Percentiles rank a stretch among this genome's conserved stretches.
These are phyloP conservation scores for Macrobrachium rosenbergii DNA, from an alignment of 1,140 invertebrate species.

Conservation along the genomic window DNA sequence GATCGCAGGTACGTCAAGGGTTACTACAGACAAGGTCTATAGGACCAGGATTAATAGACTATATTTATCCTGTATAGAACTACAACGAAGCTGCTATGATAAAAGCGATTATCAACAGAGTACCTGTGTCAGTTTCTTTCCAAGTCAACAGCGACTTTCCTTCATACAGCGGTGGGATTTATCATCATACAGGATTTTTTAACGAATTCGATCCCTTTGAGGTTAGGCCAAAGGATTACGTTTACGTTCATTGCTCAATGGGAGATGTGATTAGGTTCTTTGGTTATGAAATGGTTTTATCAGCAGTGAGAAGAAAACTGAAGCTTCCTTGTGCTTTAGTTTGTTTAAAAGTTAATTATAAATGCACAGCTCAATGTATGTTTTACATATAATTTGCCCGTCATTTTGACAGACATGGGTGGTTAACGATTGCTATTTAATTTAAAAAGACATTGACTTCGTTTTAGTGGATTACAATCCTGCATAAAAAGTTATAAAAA, in stretches of 20 bases:
- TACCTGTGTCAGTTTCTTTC: constrained; percentile 74
- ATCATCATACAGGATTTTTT: constrained; percentile 67
- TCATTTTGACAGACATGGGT: too few relatives aligned
- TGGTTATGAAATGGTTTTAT: not conserved
- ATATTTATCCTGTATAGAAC: too few relatives aligned
- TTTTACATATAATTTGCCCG: too few relatives aligned
- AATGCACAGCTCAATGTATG: too few relatives aligned
- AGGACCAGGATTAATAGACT: too few relatives aligned
- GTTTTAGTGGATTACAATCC: too few relatives aligned
- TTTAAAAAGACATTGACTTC: too few relatives aligned
- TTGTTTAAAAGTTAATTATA: too few relatives aligned
- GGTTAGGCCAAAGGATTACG: constrained; percentile 47
- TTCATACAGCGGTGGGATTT: constrained; percentile 71
- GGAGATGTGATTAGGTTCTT: not conserved
- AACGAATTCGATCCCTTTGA: constrained; percentile 70
- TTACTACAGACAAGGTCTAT: constrained; percentile 68
- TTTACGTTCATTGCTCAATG: not conserved
- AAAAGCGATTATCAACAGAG: constrained; percentile 71
- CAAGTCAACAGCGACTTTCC: constrained; percentile 72
- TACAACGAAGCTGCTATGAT: constrained; percentile 74
- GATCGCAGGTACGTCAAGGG: constrained; percentile 73
- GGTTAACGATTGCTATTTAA: too few relatives aligned
- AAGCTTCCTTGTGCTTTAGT: not conserved
- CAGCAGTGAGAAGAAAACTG: not conserved
- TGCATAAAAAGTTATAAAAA: too few relatives aligned